These are phyloP conservation scores for Sander vitreus DNA, from an alignment of 2,113 vertebrate genomes.

Conservation along the genomic window DNA sequence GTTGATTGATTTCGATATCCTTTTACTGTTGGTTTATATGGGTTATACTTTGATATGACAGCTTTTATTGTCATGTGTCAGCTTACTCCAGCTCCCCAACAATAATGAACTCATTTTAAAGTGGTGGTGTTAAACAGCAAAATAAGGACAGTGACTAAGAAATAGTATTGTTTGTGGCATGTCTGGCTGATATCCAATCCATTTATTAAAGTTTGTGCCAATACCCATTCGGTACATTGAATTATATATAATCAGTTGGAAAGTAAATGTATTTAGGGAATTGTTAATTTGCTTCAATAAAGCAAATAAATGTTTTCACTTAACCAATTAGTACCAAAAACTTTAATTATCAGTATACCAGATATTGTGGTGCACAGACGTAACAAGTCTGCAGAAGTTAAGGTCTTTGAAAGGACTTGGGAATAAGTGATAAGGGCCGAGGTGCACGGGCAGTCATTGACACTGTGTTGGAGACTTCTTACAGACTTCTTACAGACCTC, in stretches of 20 bases:
- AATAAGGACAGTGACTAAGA: neutral
- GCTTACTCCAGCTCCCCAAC: neutral
- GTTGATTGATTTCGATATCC: slow-evolving; percentile 9
- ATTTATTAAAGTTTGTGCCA: neutral
- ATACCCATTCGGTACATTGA: neutral
- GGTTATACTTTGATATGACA: neutral
- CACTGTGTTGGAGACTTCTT: too few species aligned
- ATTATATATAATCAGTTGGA: neutral
- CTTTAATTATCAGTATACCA: neutral
- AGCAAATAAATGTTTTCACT: neutral
- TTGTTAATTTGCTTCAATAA: slow-evolving; percentile 12
- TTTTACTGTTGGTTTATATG: slow-evolving; percentile 5
- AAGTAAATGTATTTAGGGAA: neutral
- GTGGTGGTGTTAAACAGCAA: neutral
- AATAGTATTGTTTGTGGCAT: neutral
- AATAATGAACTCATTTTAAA: slow-evolving; percentile 1
- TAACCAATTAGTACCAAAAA: neutral
- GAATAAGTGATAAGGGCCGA: neutral
- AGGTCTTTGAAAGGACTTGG: neutral
- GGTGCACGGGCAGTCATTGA: too few species aligned
- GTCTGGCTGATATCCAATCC: neutral
- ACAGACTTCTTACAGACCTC: too few species aligned
- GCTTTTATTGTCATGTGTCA: neutral
- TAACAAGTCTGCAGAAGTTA: neutral
- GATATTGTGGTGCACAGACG: slow-evolving; percentile 1